Conservation (phyloP, 1,140 invertebrate genomes). For the Chymomyza costata region DNA sequence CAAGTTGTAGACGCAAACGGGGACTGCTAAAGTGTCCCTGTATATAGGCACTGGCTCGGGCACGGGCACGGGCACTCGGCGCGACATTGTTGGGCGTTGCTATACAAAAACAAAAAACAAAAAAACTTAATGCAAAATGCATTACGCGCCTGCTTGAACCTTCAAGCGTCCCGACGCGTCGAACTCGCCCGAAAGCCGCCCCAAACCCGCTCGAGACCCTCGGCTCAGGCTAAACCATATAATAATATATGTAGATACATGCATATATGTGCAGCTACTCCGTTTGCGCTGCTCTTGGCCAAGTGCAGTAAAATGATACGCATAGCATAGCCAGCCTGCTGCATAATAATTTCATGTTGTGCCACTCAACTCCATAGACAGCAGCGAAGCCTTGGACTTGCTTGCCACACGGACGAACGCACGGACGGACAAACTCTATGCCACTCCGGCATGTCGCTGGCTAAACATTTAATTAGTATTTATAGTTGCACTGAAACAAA, state of each 20-base stretch:
- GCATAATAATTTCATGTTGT: constrained; percentile 33
- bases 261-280: constrained; percentile 3
- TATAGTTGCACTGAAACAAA: constrained; percentile 22
- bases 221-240: not conserved
- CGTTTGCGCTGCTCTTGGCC: constrained; percentile 16
- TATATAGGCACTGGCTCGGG: constrained; percentile 15
- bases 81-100: constrained; percentile 34
- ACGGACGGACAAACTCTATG: too few species aligned
- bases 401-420: not conserved
- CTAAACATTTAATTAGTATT: constrained; percentile 54
- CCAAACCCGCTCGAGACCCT: not conserved
- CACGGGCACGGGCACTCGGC: constrained; percentile 4
- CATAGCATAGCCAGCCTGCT: constrained; percentile 5
- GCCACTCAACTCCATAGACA: constrained; percentile 10
- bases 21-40: constrained; percentile 41
- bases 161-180: constrained; percentile 21
- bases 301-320: constrained; percentile 15
- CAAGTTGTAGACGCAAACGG: constrained; percentile 14
- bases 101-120: constrained; percentile 38
- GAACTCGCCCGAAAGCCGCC: not conserved
- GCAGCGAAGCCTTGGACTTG: too few species aligned
- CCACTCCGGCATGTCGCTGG: constrained; percentile 19
- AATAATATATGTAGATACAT: not conserved
- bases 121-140: constrained; percentile 65
- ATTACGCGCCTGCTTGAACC: constrained; percentile 63